Evolutionary conservation across 1,140 invertebrate genomes (phyloP), one percentile per base, ranked within the genome.

Genomic region (Calephelis nemesis): DNA sequence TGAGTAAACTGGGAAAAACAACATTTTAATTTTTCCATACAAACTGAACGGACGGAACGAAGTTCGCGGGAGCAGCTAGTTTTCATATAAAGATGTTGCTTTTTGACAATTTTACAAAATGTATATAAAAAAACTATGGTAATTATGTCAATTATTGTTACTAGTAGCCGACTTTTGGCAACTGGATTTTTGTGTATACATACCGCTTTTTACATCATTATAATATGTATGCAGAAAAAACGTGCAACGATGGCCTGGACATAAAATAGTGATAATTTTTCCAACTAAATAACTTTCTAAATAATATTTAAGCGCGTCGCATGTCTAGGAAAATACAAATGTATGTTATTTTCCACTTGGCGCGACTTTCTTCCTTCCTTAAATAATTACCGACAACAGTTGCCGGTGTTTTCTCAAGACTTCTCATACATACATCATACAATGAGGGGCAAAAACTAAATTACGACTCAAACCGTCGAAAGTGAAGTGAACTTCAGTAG

Each of bases 301-400:
- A 12, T 40, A 40, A 40, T 40, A 40, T 60, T 60, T 60, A n/a
- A 5, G 12, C 40, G 58, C 58, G 40, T 58, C 39, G 54, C 54
- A 58, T 58, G 54, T 58, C 54, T 58, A 39, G 54, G 54, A 58
- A 58, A 58, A 39, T 58, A 58, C 54, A 58, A 12, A 39, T 30
- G 54, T 58, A 58, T 58, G 54, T 58, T 58, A 58, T 58, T 58
- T 39, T 58, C 54, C 54, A 58, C 54, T 58, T 58, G 54, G 30
- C 54, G 30, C 30, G 11, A 58, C 54, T 58, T 58, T 58, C 54
- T 58, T 58, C 54, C 54, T 58, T 58, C 54, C 54, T 58, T 58
- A 58, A 58, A 58, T 58, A 58, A 58, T 58, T 58, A 58, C 11
- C 54, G 30, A 58, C 54, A 58, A 58, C 39, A 58, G 54, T 30